These are phyloP conservation scores for Pipa parva DNA, from an alignment of 2,113 vertebrate genomes.

Conservation along the genomic window DNA sequence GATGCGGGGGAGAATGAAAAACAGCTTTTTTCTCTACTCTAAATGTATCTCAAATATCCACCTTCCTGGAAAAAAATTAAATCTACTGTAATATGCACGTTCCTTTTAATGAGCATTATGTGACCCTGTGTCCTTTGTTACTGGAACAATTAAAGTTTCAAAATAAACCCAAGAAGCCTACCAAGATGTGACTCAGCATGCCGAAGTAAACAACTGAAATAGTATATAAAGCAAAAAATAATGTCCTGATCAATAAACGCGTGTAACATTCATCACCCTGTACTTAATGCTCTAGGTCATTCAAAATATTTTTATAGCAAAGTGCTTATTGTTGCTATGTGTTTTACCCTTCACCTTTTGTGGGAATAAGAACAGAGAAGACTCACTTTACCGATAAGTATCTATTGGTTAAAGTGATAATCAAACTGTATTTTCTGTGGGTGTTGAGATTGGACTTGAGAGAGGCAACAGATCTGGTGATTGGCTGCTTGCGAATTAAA, in stretches of 20 bases:
- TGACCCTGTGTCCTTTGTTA: constrained; percentile 36
- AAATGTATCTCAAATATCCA: constrained; percentile 11
- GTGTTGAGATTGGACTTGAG: too few species aligned
- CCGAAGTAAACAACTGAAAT: background rate
- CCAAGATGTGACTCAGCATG: constrained; percentile 20
- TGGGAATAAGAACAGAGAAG: background rate
- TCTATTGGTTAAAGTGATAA: too few species aligned
- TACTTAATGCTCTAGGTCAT: background rate
- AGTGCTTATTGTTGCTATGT: background rate
- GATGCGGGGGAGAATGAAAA: too few species aligned
- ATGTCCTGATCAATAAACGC: constrained; percentile 11
- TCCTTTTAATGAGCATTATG: constrained; percentile 22
- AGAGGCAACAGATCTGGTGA: too few species aligned
- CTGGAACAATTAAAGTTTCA: constrained; percentile 32
- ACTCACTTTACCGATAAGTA: too few species aligned
- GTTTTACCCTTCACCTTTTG: background rate
- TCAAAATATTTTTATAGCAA: background rate
- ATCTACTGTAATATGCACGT: constrained; percentile 30
- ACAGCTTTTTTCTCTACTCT: background rate
- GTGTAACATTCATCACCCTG: constrained; percentile 11
- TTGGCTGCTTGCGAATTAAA: too few species aligned
- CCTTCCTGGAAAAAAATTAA: constrained; percentile 31
- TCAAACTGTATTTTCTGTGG: too few species aligned
- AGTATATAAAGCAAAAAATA: constrained; percentile 9
- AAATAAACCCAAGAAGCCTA: constrained; percentile 30